Conservation (phyloP, 2,797 vertebrate genomes). For the Ataeniobius toweri region DNA sequence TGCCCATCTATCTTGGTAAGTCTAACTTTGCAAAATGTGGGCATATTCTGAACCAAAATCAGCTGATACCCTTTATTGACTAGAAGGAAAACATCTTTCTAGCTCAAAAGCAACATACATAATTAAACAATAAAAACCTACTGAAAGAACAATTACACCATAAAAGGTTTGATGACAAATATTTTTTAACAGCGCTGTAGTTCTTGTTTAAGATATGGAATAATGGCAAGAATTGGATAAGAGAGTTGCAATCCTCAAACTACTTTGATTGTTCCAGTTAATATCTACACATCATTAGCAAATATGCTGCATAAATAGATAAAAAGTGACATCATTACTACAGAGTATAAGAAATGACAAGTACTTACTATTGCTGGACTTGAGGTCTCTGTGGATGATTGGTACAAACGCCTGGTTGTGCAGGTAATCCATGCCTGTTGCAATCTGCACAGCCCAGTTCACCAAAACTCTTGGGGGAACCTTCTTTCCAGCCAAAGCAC, state of each 20-base stretch:
- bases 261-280: not conserved
- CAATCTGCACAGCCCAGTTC: slow-evolving; percentile 94
- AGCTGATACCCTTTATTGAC: not conserved
- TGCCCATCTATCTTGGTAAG: not conserved
- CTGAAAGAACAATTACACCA: not conserved
- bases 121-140: no score
- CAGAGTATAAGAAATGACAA: not conserved
- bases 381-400: slow-evolving; percentile 93
- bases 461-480: slow-evolving; percentile 91
- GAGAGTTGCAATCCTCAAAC: not conserved
- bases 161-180: not conserved
- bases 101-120: no score
- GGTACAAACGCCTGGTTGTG: slow-evolving; percentile 90
- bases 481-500: slow-evolving; percentile 88
- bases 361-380: slow-evolving; percentile 95
- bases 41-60: not conserved
- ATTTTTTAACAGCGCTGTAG: not conserved
- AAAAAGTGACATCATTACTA: not conserved
- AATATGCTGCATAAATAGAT: not conserved
- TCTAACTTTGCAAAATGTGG: not conserved
- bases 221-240: not conserved
- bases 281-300: not conserved
- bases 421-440: slow-evolving; percentile 92
- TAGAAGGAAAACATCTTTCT: not conserved
- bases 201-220: not conserved